phyloP scores from a whole-genome alignment of 2,797 vertebrate genomes.

The Carapus acus region DNA sequence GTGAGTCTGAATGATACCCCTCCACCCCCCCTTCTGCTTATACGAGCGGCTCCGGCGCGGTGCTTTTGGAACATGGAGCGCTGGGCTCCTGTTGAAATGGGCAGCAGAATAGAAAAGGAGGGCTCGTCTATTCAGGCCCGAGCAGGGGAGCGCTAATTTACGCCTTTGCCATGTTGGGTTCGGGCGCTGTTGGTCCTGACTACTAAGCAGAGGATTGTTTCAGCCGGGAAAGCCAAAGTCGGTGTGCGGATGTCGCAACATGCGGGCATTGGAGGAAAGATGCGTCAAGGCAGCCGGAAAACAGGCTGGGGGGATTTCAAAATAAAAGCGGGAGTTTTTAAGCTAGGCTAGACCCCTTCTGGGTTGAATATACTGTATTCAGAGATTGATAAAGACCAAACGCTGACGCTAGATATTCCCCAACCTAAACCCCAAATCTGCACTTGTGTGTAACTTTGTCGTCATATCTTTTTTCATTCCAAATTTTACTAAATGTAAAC shows the following conservation, averaged over 20 bases:
- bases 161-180: constrained; percentile 75
- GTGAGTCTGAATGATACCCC: too few relatives aligned
- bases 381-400: too few relatives aligned
- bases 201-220: constrained; percentile 78
- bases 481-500: too few relatives aligned
- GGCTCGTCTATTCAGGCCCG: constrained; percentile 63
- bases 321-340: constrained; percentile 19
- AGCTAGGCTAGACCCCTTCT: too few relatives aligned
- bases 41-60: constrained; percentile 27
- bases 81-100: constrained; percentile 44
- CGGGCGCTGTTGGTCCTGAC: constrained; percentile 70
- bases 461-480: too few relatives aligned
- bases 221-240: constrained; percentile 59
- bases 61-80: constrained; percentile 36
- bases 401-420: too few relatives aligned
- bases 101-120: constrained; percentile 53
- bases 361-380: too few relatives aligned
- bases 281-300: constrained; percentile 17
- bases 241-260: constrained; percentile 64
- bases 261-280: constrained; percentile 39
- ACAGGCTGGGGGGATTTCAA: constrained; percentile 1
- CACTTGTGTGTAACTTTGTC: too few relatives aligned
- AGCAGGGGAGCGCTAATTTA: constrained; percentile 76
- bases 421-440: too few relatives aligned
- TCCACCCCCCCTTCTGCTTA: too few relatives aligned